phyloP scores from a whole-genome alignment of 2,888 invertebrate genomes.

The Aphrophora alni region DNA sequence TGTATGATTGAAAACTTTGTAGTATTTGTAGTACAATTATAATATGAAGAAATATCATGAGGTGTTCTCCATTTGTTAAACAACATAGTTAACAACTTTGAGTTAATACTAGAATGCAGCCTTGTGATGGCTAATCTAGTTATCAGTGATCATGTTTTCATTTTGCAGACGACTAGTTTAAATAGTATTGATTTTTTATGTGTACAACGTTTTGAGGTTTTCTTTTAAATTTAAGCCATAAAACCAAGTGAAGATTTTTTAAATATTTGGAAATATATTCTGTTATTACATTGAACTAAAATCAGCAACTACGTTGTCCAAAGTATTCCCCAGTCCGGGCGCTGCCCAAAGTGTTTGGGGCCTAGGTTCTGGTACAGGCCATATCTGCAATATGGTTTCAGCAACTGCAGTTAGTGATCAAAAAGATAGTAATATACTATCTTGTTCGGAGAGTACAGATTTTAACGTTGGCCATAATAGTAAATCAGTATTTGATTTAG shows the following conservation, averaged over 20 bases:
- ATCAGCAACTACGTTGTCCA: background rate
- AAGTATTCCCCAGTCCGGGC: slow-evolving; percentile 86
- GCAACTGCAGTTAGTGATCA: slow-evolving; percentile 63
- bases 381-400: slow-evolving; percentile 79
- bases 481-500: slow-evolving; percentile 83
- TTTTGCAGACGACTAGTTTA: background rate
- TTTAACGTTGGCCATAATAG: slow-evolving; percentile 59
- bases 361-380: slow-evolving; percentile 67
- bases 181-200: background rate
- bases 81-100: background rate
- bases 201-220: background rate
- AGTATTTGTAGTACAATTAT: too few relatives aligned
- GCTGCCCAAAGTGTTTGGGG: slow-evolving; percentile 91
- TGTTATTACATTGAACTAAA: background rate
- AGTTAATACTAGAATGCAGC: background rate
- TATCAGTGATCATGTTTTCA: background rate
- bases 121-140: background rate
- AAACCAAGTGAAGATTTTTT: background rate
- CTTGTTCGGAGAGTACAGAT: slow-evolving; percentile 58
- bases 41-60: too few relatives aligned
- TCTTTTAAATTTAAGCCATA: background rate
- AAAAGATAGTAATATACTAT: slow-evolving; percentile 59
- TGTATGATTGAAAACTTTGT: too few relatives aligned
- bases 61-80: too few relatives aligned
- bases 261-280: background rate